Evolutionary conservation across 2,888 invertebrate genomes (phyloP), one percentile per base, ranked within the genome.

Genomic region (Drosophila antonietae): DNA sequence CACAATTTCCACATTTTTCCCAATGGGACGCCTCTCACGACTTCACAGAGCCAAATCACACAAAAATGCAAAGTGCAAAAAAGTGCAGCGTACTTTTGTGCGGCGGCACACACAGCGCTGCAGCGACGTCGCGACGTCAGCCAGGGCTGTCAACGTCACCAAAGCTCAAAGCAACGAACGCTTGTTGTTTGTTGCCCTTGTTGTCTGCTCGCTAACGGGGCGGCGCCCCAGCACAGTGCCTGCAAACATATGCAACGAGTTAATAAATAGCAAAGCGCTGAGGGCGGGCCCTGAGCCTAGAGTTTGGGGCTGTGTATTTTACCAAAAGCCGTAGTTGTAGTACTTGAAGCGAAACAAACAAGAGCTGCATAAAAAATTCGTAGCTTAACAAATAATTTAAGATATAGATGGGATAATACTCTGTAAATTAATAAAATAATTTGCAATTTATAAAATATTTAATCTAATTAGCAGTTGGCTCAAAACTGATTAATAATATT

Each of bases 191-290:
- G 47, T 9, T 66, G 28, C 73, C 63, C 63, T 71, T 70, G 68
- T 71, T 28, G 28, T 28, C 71, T 53, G 59, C 18, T 10, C 10
- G 12, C 23, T 6, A 55, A 60, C 15, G 12, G 44, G 68, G 75
- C 61, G 67, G 57, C 2, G 51, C 51, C 33, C 51, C 66, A 68
- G 23, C 31, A 73, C 75, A 71, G 80, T 86, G 83, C 74, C 84
- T 78, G 80, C 86, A 83, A 84, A 80, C 85, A 86, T 88, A 89
- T 89, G 86, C 88, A 83, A 76, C 75, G 78, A 86, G 89, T 89
- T 88, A 89, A 89, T 89, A 89, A 86, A 86, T 83, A 81, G 75
- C 78, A 79, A 57, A 70, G 66, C 57, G 61, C 44, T 37, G 47
- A 57, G 43, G 20, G 33, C 43, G 14, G 14, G 14, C 18, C 47